These are phyloP conservation scores for Cottoperca gobio DNA, from an alignment of 2,797 vertebrate species.

Conservation along the genomic window DNA sequence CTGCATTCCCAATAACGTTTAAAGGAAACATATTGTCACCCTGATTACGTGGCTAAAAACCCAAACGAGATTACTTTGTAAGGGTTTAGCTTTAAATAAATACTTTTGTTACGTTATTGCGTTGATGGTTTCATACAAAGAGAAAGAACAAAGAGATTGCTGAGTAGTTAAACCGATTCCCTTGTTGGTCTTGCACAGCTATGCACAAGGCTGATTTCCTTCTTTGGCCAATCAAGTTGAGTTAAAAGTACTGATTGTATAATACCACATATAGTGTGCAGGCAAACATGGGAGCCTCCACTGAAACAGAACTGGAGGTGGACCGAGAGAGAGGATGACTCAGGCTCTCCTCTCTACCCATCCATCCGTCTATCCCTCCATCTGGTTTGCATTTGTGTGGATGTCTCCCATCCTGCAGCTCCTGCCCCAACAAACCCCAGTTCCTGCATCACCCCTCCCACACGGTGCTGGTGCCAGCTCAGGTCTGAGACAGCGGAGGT, in stretches of 20 bases:
- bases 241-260: constrained; percentile 26
- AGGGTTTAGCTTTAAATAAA: no score
- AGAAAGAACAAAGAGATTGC: constrained; percentile 5
- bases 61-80: no score
- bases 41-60: no score
- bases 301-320: constrained; percentile 32
- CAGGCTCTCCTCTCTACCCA: constrained; percentile 70
- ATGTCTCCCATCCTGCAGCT: constrained; percentile 73
- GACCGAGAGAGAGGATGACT: constrained; percentile 62
- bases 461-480: constrained; percentile 47
- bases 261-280: constrained; percentile 1
- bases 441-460: constrained; percentile 42
- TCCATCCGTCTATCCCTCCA: constrained; percentile 70
- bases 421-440: constrained; percentile 52
- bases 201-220: constrained; percentile 5
- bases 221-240: constrained; percentile 23
- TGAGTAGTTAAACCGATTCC: constrained; percentile 1
- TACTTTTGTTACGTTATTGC: not conserved
- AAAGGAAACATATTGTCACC: no score
- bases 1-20: no score
- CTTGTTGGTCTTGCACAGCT: constrained; percentile 6
- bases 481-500: constrained; percentile 42
- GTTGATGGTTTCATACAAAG: not conserved
- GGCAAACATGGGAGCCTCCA: not conserved
- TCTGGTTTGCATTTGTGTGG: constrained; percentile 79